These are phyloP conservation scores for Dryoscopus gambensis DNA, from an alignment of 2,113 vertebrate genomes.

Conservation along the genomic window DNA sequence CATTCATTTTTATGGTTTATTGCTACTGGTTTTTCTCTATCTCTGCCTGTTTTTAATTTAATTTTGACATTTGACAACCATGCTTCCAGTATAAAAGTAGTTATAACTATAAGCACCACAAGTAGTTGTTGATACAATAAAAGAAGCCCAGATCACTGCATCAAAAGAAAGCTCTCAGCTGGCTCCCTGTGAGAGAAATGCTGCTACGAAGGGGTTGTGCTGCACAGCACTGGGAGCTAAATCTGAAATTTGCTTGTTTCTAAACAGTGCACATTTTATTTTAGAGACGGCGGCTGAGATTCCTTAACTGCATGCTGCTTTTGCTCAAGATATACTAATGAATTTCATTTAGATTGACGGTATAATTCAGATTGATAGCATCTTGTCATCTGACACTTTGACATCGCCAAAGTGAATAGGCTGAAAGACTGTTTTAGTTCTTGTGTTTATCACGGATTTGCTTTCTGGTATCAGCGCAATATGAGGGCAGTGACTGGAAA, in stretches of 20 bases:
- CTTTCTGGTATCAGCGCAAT: background rate
- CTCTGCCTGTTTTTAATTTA: background rate
- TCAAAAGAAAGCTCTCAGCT: background rate
- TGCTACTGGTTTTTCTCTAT: background rate
- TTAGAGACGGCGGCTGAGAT: background rate
- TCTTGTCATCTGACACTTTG: background rate
- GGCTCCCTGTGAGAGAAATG: too few relatives aligned
- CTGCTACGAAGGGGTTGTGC: background rate
- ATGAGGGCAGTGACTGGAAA: background rate
- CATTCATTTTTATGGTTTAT: background rate
- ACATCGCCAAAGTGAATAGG: background rate
- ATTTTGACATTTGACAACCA: background rate
- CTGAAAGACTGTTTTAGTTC: background rate
- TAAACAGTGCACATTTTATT: background rate
- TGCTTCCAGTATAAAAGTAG: background rate
- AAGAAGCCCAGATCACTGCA: background rate
- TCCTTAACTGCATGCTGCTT: background rate
- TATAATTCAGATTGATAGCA: background rate
- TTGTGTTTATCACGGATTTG: background rate
- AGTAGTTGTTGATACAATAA: background rate
- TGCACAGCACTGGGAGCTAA: accelerated
- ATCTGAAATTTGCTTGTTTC: background rate
- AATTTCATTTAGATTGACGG: background rate
- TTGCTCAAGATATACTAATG: background rate
- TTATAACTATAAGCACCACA: background rate